Evolutionary conservation across 2,113 vertebrate genomes (phyloP).

Genomic region (Ctenodactylus gundi): DNA sequence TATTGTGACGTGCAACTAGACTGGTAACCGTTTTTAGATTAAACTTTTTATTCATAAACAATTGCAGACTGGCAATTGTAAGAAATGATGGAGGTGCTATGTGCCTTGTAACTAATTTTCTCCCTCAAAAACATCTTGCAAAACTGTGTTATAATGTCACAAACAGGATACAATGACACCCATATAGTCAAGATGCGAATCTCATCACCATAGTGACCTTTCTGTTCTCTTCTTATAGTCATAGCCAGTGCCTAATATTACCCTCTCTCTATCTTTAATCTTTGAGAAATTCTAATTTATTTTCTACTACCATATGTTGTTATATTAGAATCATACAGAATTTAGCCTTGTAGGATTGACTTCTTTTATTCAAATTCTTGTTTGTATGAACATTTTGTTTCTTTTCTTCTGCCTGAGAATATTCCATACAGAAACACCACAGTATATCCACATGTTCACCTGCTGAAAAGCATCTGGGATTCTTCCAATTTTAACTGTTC

Average conservation of each 20-base stretch:
- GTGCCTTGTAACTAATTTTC: background rate
- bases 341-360: background rate
- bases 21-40: slow-evolving; percentile 4
- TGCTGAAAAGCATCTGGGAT: background rate
- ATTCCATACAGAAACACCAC: background rate
- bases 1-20: background rate
- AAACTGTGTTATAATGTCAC: background rate
- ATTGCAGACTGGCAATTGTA: background rate
- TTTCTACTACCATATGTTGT: background rate
- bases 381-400: background rate
- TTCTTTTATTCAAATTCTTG: background rate
- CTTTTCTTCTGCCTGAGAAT: background rate
- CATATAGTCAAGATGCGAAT: background rate
- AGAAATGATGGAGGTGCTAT: background rate
- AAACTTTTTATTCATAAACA: background rate
- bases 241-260: background rate
- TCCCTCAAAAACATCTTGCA: background rate
- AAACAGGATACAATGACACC: background rate
- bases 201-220: background rate
- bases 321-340: background rate
- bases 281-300: background rate
- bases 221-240: background rate
- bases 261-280: background rate
- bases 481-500: background rate
- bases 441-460: background rate